Percentiles rank a stretch among this genome's conserved stretches.
Evolutionary conservation across 2,797 vertebrate genomes (phyloP).

Genomic region (Denticeps clupeoides): DNA sequence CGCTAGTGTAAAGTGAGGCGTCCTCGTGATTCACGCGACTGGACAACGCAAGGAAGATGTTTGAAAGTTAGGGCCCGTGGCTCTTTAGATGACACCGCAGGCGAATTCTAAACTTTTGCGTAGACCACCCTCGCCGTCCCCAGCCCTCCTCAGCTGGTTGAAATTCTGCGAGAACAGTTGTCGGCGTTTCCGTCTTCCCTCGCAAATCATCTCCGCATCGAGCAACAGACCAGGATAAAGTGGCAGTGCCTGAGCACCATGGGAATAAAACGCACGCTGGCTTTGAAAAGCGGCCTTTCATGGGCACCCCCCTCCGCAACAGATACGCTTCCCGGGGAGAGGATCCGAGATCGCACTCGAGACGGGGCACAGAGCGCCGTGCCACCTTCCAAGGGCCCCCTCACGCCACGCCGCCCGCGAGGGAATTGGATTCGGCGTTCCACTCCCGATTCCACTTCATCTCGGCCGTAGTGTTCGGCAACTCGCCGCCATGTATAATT

Average conservation of each 20-base stretch:
- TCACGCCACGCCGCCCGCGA: conserved; percentile 14
- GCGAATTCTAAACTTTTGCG: too few relatives aligned
- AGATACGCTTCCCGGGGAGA: background rate
- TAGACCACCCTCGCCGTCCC: too few relatives aligned
- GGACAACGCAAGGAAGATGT: too few relatives aligned
- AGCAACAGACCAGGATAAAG: conserved; percentile 14
- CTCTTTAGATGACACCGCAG: too few relatives aligned
- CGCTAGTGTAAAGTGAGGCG: too few relatives aligned
- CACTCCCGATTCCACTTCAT: conserved; percentile 22
- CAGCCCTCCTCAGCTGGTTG: too few relatives aligned
- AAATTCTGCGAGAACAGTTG: conserved; percentile 27
- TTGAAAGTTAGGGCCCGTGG: too few relatives aligned
- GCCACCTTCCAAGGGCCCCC: conserved; percentile 9
- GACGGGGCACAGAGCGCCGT: background rate
- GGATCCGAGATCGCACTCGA: background rate
- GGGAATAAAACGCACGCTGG: conserved; percentile 32
- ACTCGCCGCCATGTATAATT: conserved; percentile 53
- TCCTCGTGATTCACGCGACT: too few relatives aligned
- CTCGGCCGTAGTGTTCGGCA: conserved; percentile 48
- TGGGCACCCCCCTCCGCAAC: background rate
- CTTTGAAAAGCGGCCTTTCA: conserved; percentile 17
- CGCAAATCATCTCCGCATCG: conserved; percentile 31
- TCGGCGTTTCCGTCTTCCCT: background rate
- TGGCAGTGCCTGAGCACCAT: conserved; percentile 18
- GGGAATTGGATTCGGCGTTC: conserved; percentile 34